A percentile compares a stretch with the other conserved stretches of the same genome.
Evolutionary conservation across 1,140 invertebrate genomes (phyloP).

Genomic region (Drosophila sp.): DNA sequence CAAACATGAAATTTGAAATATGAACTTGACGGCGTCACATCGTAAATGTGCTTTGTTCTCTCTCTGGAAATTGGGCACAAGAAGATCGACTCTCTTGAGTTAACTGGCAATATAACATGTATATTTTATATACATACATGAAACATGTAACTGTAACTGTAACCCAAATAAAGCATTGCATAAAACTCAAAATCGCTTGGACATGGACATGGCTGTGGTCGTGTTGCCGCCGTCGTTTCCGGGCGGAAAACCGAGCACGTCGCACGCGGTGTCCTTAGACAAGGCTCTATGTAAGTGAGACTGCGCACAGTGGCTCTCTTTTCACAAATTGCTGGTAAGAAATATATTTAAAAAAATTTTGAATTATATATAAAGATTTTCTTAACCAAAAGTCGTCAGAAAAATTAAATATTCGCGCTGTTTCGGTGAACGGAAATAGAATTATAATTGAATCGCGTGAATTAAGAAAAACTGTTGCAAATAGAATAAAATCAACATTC

Average conservation of each 20-base stretch:
- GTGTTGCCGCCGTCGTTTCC: neutral
- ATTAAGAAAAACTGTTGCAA: too few relatives aligned
- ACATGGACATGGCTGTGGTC: neutral
- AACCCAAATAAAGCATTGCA: constrained; percentile 58
- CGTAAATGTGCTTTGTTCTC: neutral
- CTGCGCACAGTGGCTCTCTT: neutral
- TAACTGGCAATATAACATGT: constrained; percentile 11
- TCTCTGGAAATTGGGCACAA: neutral
- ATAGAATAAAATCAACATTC: too few relatives aligned
- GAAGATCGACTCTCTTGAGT: constrained; percentile 32
- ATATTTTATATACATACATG: constrained; percentile 36
- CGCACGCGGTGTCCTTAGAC: constrained; percentile 23
- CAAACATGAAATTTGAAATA: neutral
- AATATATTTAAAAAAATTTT: too few relatives aligned
- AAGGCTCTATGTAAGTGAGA: constrained; percentile 12
- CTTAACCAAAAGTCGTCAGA: too few relatives aligned
- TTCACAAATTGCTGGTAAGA: too few relatives aligned
- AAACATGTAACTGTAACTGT: constrained; percentile 20
- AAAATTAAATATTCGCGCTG: too few relatives aligned
- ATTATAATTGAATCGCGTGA: too few relatives aligned
- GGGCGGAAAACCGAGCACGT: constrained; percentile 16
- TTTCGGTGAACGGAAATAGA: too few relatives aligned
- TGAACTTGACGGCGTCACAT: constrained; percentile 2
- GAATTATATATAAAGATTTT: too few relatives aligned
- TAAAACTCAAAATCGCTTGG: neutral